Evolutionary conservation across 2,113 vertebrate genomes (phyloP).

Genomic region (Elephantulus edwardii): DNA sequence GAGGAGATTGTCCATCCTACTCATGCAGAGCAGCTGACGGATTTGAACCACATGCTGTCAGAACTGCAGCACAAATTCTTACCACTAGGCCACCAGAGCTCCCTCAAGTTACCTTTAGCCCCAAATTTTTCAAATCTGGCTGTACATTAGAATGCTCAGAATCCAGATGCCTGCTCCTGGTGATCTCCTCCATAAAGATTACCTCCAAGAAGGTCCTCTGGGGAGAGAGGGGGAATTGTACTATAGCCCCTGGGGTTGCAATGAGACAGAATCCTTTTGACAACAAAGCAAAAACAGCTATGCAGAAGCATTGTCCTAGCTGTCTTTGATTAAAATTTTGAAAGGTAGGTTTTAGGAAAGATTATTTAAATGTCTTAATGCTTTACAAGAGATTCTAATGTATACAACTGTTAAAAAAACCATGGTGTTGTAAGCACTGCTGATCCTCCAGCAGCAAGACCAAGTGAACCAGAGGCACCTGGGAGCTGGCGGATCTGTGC

Average conservation of each 20-base stretch:
- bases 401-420: background rate
- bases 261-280: background rate
- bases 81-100: too few relatives aligned
- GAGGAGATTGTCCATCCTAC: too few relatives aligned
- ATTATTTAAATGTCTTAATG: background rate
- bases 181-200: background rate
- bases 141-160: background rate
- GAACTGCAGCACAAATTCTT: too few relatives aligned
- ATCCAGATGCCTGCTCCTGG: background rate
- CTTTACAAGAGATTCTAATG: background rate
- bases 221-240: too few relatives aligned
- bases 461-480: slow-evolving; percentile 11
- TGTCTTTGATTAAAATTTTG: background rate
- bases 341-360: background rate
- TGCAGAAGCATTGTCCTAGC: background rate
- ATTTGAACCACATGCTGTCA: too few relatives aligned
- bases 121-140: background rate
- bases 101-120: background rate
- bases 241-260: background rate
- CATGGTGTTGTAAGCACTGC: rapidly evolving
- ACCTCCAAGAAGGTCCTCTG: background rate
- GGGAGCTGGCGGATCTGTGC: background rate
- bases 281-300: background rate
- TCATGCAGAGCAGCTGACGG: too few relatives aligned
- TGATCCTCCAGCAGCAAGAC: background rate